These are phyloP conservation scores for Ectropis grisescens DNA, from an alignment of 1,140 invertebrate genomes.

Conservation along the genomic window DNA sequence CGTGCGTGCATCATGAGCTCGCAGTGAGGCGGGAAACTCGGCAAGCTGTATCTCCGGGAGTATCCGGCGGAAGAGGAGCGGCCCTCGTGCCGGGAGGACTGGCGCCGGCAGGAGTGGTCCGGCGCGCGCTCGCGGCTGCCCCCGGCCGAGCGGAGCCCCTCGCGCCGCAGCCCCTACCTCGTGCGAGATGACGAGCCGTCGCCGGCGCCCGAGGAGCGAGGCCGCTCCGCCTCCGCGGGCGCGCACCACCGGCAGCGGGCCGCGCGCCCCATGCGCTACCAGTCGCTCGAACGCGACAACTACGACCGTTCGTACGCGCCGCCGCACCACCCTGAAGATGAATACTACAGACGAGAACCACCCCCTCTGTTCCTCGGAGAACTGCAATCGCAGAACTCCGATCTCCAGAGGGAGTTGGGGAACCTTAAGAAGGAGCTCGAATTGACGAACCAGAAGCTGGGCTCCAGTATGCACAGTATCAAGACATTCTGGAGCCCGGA, in stretches of 20 bases:
- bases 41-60: slow-evolving; percentile 63
- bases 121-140: slow-evolving; percentile 72
- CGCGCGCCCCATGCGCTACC: slow-evolving; percentile 52
- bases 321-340: slow-evolving; percentile 39
- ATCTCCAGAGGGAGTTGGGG: slow-evolving; percentile 95
- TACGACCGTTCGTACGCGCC: slow-evolving; percentile 59
- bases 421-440: slow-evolving; percentile 97
- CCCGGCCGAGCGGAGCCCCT: slow-evolving; percentile 88
- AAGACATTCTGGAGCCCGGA: slow-evolving; percentile 99
- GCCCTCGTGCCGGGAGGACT: slow-evolving; percentile 59
- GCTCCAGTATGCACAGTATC: slow-evolving; percentile 99
- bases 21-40: slow-evolving; percentile 57
- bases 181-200: slow-evolving; percentile 82
- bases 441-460: slow-evolving; percentile 97
- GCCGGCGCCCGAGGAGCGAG: slow-evolving; percentile 71
- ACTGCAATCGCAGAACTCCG: slow-evolving; percentile 94
- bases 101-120: slow-evolving; percentile 60
- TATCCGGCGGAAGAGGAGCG: slow-evolving; percentile 57
- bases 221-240: slow-evolving; percentile 65
- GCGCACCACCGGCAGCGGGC: slow-evolving; percentile 53
- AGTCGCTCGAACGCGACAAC: slow-evolving; percentile 55
- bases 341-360: slow-evolving; percentile 53
- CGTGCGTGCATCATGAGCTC: too few species aligned
- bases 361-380: slow-evolving; percentile 85
- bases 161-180: slow-evolving; percentile 77